A percentile compares a stretch with the other conserved stretches of the same genome.
phyloP scores from a whole-genome alignment of 2,888 invertebrate genomes.

The Heteropelma amictum region DNA sequence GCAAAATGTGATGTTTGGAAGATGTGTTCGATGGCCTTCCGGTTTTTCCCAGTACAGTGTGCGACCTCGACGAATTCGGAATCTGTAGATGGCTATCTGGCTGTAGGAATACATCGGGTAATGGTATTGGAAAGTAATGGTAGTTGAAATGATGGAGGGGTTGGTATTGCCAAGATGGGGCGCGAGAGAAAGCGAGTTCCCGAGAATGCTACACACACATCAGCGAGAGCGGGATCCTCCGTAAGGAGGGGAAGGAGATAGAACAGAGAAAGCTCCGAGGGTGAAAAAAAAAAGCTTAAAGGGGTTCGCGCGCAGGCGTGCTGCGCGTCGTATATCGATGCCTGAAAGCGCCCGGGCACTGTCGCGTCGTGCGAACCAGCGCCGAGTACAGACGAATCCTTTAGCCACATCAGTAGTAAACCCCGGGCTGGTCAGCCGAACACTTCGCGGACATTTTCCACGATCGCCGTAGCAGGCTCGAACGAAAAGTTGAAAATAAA shows the following conservation, averaged over 20 bases:
- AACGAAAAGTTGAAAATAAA: slow-evolving; percentile 12
- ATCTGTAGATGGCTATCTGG: background rate
- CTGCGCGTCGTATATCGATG: slow-evolving; percentile 70
- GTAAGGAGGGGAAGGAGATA: slow-evolving; percentile 20
- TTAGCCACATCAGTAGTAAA: slow-evolving; percentile 72
- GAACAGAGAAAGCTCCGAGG: slow-evolving; percentile 15
- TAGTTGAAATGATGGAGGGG: background rate
- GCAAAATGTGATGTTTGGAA: background rate
- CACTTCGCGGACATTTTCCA: slow-evolving; percentile 52
- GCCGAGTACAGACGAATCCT: slow-evolving; percentile 53
- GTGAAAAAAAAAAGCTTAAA: slow-evolving; percentile 54
- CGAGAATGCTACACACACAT: slow-evolving; percentile 2
- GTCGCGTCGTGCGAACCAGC: slow-evolving; percentile 49
- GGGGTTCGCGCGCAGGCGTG: slow-evolving; percentile 75
- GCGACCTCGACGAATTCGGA: slow-evolving; percentile 35
- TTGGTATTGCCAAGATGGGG: slow-evolving; percentile 20
- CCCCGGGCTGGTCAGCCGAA: slow-evolving; percentile 73
- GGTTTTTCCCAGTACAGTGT: background rate
- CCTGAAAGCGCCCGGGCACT: slow-evolving; percentile 69
- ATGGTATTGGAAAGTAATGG: background rate
- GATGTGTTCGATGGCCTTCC: background rate
- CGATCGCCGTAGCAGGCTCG: background rate
- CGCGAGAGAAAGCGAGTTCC: slow-evolving; percentile 25
- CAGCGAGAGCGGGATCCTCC: slow-evolving; percentile 9
- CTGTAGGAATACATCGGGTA: background rate